phyloP scores from a whole-genome alignment of 2,797 vertebrate genomes.

The Enoplosus armatus region DNA sequence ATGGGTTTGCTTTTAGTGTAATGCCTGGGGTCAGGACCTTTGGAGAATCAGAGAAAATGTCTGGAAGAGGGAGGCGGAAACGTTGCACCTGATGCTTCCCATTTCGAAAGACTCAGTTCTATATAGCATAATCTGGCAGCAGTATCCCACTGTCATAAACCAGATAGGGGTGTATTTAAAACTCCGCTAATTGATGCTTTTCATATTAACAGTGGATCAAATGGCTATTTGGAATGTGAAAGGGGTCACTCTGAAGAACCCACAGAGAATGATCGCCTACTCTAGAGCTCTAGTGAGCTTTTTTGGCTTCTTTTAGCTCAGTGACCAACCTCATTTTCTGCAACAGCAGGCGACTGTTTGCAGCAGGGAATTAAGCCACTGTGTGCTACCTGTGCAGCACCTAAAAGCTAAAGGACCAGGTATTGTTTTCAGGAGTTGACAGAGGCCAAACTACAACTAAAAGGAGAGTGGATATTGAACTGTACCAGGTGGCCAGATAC shows the following conservation, averaged over 20 bases:
- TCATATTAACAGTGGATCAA: slow-evolving; percentile 17
- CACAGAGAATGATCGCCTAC: neutral
- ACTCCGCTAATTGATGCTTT: slow-evolving; percentile 9
- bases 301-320: neutral
- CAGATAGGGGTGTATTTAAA: neutral
- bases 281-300: neutral
- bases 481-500: too few species aligned
- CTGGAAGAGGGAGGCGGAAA: slow-evolving; percentile 24
- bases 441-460: neutral
- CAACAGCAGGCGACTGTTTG: neutral
- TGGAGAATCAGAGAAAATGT: slow-evolving; percentile 62
- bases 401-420: neutral
- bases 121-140: neutral
- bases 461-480: neutral
- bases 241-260: slow-evolving; percentile 1
- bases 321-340: neutral
- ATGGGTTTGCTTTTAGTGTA: slow-evolving; percentile 87
- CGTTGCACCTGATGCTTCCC: slow-evolving; percentile 13
- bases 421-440: neutral
- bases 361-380: neutral
- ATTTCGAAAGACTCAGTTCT: neutral
- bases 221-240: slow-evolving; percentile 37
- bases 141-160: neutral
- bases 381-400: neutral
- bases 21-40: slow-evolving; percentile 76